Base-by-base conservation (phyloP, 2,113 vertebrate species). In the Bubalus kerabau region DNA sequence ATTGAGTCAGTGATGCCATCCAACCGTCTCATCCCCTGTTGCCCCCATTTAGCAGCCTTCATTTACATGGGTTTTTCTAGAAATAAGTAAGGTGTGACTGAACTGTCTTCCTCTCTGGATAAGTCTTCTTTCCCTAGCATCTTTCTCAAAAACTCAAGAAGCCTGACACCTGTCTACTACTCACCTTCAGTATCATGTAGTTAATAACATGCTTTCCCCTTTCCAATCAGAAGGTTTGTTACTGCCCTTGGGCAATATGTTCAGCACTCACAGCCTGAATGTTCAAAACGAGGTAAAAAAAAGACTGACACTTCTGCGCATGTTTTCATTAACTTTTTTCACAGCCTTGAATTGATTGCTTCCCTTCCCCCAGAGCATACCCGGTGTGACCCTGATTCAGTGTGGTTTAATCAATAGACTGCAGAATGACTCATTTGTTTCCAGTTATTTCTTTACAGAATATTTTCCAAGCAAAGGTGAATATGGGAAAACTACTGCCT, bases 371-470 rank as follows among this genome's bases (percentile, higher is more conserved):
- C 85, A 94, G 62, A 97, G 87, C 57, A 82, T 15, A 94, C 64
- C 88, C 11, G 0, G 5, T 52, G 30, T 94, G 88, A 98, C 94
- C 85, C 90, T 84, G 92, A 83, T 80, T 91, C 62, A 36, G 12
- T 62, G 78, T 52, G 78, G 67, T 86, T 92, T 97, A 80, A 98
- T 97, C 97, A 81, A 95, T 95, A 95, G 36, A 74, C 82, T 93
- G 48, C 57, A 97, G 76, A 93, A 93, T 97, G 71, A 93, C 78
- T 91, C 28, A 97, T 97, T 95, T 92, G 91, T 97, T 98, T 95
- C 67, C 19, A 91, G 57, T 90, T 62, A 52, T 93, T 98, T 96
- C 76, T 98, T 97, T 92, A 76, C 76, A 67, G n/a, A 83, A 21
- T 90, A 24, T 97, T 97, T 97, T 93, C 81, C 86, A 92, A 90